Evolutionary conservation across 2,888 invertebrate genomes (phyloP).

Genomic region (Myathropa florea): DNA sequence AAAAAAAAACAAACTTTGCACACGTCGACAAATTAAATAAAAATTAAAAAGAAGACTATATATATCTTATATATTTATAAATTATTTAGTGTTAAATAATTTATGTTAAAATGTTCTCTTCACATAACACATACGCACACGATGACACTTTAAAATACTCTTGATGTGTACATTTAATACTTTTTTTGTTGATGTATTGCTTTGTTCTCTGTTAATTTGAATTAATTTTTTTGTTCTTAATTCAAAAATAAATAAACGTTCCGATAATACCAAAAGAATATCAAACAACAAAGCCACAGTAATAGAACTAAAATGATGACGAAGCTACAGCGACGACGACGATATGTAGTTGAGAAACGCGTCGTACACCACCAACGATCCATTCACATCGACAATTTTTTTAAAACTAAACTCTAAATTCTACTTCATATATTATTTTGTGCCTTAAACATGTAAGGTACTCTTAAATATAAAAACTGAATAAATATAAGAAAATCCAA

Average conservation of each 20-base stretch:
- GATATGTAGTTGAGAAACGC: constrained; percentile 36
- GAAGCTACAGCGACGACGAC: constrained; percentile 60
- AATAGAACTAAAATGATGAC: constrained; percentile 65
- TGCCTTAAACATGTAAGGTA: constrained; percentile 45
- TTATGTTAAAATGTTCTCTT: background rate
- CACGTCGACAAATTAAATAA: constrained; percentile 6
- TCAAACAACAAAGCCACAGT: constrained; percentile 66
- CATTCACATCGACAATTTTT: constrained; percentile 72
- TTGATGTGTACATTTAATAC: background rate
- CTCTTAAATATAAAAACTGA: constrained; percentile 69
- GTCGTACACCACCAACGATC: constrained; percentile 55
- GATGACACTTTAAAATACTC: background rate
- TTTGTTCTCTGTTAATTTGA: background rate
- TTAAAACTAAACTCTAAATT: constrained; percentile 74
- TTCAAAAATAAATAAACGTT: constrained; percentile 72
- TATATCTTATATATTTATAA: background rate
- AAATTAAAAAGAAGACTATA: background rate
- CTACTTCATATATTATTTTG: constrained; percentile 69
- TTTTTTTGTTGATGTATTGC: background rate
- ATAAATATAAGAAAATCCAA: constrained; percentile 67
- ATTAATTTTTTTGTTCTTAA: constrained; percentile 67
- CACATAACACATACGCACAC: background rate
- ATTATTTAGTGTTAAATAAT: background rate
- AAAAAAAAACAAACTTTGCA: constrained; percentile 40
- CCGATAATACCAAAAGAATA: constrained; percentile 71